These are phyloP conservation scores for Ephialtes manifestator DNA, from an alignment of 2,888 invertebrate species.

Conservation along the genomic window DNA sequence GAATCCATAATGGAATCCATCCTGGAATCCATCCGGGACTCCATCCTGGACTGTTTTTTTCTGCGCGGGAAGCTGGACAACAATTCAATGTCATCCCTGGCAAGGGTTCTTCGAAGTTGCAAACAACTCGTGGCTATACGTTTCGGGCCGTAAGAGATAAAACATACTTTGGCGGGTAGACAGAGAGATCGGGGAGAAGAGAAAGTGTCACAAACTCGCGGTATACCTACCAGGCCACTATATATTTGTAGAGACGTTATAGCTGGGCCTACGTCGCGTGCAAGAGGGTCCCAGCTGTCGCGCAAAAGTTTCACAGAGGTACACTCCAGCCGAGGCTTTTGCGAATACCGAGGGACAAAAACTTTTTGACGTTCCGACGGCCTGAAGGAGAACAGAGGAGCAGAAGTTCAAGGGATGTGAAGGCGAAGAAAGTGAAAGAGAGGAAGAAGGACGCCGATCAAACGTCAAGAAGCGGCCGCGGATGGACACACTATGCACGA, in stretches of 20 bases:
- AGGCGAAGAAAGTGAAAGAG: neutral
- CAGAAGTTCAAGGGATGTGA: conserved; percentile 22
- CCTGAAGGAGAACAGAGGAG: conserved; percentile 8
- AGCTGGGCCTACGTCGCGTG: conserved; percentile 18
- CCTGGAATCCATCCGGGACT: too few relatives aligned
- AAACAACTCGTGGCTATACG: neutral
- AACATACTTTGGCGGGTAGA: neutral
- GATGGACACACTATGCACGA: conserved; percentile 3
- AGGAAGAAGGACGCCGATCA: conserved; percentile 35
- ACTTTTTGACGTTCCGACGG: conserved; percentile 50
- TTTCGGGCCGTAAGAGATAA: conserved; percentile 15
- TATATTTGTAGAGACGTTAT: neutral
- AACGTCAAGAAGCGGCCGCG: conserved; percentile 36
- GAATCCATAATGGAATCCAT: too few relatives aligned
- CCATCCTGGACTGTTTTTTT: too few relatives aligned
- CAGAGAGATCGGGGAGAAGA: conserved; percentile 2
- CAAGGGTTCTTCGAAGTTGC: neutral
- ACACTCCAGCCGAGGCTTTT: conserved; percentile 29
- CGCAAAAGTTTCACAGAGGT: conserved; percentile 60
- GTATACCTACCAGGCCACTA: neutral
- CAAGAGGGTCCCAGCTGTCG: conserved; percentile 60
- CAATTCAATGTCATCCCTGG: neutral
- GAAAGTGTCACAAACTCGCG: conserved; percentile 35
- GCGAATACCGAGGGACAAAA: conserved; percentile 35
- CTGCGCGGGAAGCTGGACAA: neutral